Evolutionary conservation across 2,113 vertebrate genomes (phyloP).

Genomic region (Sylvietta virens): DNA sequence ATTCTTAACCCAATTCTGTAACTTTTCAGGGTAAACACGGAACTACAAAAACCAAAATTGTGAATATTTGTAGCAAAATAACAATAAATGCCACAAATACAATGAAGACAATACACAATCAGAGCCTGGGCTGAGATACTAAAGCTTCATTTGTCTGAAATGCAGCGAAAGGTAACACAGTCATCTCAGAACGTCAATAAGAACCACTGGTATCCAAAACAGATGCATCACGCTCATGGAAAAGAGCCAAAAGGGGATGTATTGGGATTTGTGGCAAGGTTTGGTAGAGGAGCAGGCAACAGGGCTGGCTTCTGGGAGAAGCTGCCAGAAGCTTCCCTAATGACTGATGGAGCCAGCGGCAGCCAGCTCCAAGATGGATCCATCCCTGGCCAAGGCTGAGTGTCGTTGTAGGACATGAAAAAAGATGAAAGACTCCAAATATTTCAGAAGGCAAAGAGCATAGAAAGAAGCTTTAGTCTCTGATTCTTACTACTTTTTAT

Average conservation of each 20-base stretch:
- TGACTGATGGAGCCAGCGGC: not conserved
- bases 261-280: not conserved
- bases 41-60: not conserved
- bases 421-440: no score
- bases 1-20: not conserved
- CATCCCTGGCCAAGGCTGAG: not conserved
- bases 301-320: not conserved
- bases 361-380: no score
- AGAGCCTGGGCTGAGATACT: not conserved
- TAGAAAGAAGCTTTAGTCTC: no score
- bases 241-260: not conserved
- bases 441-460: no score
- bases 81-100: not conserved
- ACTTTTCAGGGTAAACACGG: not conserved
- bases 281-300: not conserved
- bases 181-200: not conserved
- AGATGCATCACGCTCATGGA: not conserved
- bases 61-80: not conserved
- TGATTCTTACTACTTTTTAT: no score
- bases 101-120: not conserved
- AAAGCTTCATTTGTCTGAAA: not conserved
- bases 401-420: no score
- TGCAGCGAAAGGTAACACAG: not conserved
- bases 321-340: not conserved
- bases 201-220: not conserved